Base-by-base conservation (phyloP, 2,888 invertebrate species). In the Pogonocherus hispidulus region DNA sequence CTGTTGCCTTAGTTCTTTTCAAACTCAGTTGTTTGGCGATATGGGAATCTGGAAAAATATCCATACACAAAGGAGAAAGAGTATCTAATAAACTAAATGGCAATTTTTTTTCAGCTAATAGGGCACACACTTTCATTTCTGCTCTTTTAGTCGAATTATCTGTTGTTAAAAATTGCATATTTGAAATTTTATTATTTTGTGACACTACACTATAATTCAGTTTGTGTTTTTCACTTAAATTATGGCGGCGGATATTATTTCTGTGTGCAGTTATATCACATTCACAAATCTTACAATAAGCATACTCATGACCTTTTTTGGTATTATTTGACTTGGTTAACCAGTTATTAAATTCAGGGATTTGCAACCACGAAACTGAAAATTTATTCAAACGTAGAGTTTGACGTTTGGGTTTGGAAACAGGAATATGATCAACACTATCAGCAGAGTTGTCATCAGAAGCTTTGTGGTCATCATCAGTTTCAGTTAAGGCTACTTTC, bases 21-120 rank as follows among this genome's bases (percentile, higher is more conserved):
- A 49, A 2, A 5, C 3, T 23, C 11, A 49, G 8, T 1, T n/a
- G 9, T 9, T 9, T 11, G 11, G 49, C 49, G 22, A 49, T 49
- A 22, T 49, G 4, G 6, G 49, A 49, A 49, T 49, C 47, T 1
- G 47, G 47, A 14, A 47, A 47, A 18, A 47, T 47, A 9, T 47
- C 20, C 1, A 1, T 3, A 6, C 18, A 8, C 3, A 47, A 1
- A 2, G 47, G 20, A 19, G 6, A n/a, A 8, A 47, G 19, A 9
- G 47, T 47, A 14, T 47, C 47, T 19, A 47, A 19, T 11, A 49
- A 8, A 1, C 1, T 6, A 22, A 49, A 49, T 20, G 49, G 23
- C 14, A 49, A n/a, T 22, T 49, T 49, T 11, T 49, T 49, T 16
- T 2, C 3, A n/a, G 22, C 49, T 4, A 49, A 20, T 4, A 49